Conservation (phyloP, 2,113 vertebrate genomes). For the Leuciscus idus region DNA sequence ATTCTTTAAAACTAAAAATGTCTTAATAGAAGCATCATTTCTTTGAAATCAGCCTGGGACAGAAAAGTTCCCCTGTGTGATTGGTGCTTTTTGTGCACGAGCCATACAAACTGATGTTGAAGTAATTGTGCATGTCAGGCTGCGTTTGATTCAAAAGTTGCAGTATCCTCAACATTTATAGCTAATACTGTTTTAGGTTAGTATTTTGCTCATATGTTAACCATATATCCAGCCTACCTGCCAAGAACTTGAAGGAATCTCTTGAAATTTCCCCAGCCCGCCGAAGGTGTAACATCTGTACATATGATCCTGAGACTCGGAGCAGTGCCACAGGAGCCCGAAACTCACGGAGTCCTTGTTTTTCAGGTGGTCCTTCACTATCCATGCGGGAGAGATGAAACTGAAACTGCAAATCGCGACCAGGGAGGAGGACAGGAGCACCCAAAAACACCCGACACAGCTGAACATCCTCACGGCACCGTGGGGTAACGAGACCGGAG, state of each 20-base stretch:
- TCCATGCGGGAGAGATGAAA: conserved; percentile 88
- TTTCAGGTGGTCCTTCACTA: conserved; percentile 79
- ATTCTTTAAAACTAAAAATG: not conserved
- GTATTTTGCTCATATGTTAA: not conserved
- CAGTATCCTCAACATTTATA: not conserved
- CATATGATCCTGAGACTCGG: conserved; percentile 78
- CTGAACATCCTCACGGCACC: conserved; percentile 83
- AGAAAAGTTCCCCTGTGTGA: not conserved
- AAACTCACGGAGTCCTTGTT: conserved; percentile 81
- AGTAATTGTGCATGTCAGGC: not conserved
- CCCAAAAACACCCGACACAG: conserved; percentile 88
- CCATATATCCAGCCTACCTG: conserved; percentile 76
- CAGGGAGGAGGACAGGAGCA: conserved; percentile 84
- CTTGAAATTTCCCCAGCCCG: conserved; percentile 81
- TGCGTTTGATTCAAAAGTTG: not conserved
- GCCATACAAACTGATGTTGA: not conserved
- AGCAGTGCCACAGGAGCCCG: conserved; percentile 88
- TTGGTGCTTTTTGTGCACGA: not conserved
- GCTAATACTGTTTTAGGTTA: not conserved
- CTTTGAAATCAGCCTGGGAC: not conserved
- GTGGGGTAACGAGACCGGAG: conserved; percentile 72
- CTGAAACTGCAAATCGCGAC: conserved; percentile 85
- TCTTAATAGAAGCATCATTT: not conserved
- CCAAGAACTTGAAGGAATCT: conserved; percentile 90
- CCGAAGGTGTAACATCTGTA: conserved; percentile 83